Conservation (phyloP, 2,797 vertebrate species). For the Coregonus suidteri region DNA sequence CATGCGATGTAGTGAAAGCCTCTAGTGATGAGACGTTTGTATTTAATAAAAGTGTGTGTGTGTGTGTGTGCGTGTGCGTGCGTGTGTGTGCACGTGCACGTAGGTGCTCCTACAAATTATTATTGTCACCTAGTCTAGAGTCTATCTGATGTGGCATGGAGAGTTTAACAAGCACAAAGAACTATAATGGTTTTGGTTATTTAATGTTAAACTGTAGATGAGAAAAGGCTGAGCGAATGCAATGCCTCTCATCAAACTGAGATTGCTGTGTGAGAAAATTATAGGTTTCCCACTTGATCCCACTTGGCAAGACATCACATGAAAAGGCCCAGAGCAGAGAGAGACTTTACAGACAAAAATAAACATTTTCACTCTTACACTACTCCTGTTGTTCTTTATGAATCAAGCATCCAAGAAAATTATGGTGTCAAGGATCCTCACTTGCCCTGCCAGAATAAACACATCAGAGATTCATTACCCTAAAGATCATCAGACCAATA, state of each 20-base stretch:
- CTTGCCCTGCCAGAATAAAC: slow-evolving; percentile 14
- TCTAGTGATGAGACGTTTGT: too few species aligned
- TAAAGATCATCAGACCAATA: background rate
- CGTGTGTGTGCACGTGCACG: too few species aligned
- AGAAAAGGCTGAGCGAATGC: background rate
- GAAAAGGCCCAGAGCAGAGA: slow-evolving; percentile 34
- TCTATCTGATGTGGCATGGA: background rate
- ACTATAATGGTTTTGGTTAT: background rate
- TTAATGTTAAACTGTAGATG: background rate
- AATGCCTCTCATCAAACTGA: slow-evolving; percentile 15
- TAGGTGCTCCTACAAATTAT: background rate
- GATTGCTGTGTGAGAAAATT: slow-evolving; percentile 60
- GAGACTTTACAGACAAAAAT: slow-evolving; percentile 25
- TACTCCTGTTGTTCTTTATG: slow-evolving; percentile 16
- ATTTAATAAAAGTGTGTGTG: too few species aligned
- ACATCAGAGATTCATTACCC: background rate
- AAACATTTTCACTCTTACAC: background rate
- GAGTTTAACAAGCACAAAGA: background rate
- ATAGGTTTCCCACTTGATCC: slow-evolving; percentile 51
- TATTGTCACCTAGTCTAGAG: background rate
- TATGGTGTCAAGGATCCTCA: background rate
- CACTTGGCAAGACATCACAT: slow-evolving; percentile 40
- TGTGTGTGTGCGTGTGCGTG: background rate
- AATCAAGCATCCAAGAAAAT: slow-evolving; percentile 16
- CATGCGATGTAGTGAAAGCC: too few species aligned